Evolutionary conservation across 1,140 invertebrate genomes (phyloP), one percentile per base, ranked within the genome.

Genomic region (Lamellibrachia luymesi): DNA sequence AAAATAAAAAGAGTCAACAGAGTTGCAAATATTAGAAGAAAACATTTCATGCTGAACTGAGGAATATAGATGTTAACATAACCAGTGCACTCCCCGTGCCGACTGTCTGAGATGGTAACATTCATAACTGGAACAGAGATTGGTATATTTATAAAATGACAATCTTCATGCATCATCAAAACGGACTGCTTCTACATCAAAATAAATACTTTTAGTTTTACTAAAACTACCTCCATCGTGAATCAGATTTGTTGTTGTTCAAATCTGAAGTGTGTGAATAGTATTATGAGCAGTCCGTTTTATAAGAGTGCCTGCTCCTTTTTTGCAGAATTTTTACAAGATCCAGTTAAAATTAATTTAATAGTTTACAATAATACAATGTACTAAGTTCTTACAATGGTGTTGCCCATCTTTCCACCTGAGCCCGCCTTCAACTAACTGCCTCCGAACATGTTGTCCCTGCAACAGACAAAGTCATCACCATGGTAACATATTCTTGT

Each of bases 381-480:
- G 64, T 80, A 0, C 64, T 80, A 80, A 22, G 64, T 80, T 80
- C 64, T 38, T 80, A 8, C 64, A 90, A 93, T 1, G 0, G 1
- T 93, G 92, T 93, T 93, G 27, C 94, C 94, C 27, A 93, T 51
- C 90, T 93, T 93, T 0, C 93, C 92, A 89, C 64, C 92, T 17
- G 92, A 64, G 51, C 94, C n/a, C n/a, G n/a, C n/a, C n/a, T n/a
- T n/a, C n/a, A n/a, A n/a, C n/a, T n/a, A n/a, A n/a, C n/a, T n/a
- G n/a, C n/a, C n/a, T n/a, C n/a, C n/a, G n/a, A n/a, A n/a, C n/a
- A n/a, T n/a, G n/a, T n/a, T n/a, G n/a, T n/a, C n/a, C n/a, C 98
- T 98, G 92, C 56, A n/a, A 92, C 38, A 27, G 96, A 38, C 97
- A 97, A 94, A 92, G 49, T 13, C 92, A n/a, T 92, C 90, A 64